These are phyloP conservation scores for Archaeoteleia sp. DNA, from an alignment of 2,888 invertebrate genomes.

Conservation along the genomic window DNA sequence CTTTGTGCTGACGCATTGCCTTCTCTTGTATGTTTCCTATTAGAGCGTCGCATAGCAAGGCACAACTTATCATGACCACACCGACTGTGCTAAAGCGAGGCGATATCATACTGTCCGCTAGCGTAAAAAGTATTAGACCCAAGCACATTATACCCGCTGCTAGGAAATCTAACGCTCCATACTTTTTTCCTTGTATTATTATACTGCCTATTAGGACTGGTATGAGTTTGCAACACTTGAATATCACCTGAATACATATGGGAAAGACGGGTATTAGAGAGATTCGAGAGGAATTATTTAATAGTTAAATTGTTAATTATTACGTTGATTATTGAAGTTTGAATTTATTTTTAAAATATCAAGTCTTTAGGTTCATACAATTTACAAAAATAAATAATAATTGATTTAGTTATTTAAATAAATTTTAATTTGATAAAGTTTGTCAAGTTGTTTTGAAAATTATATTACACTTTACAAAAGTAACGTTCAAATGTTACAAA, in stretches of 20 bases:
- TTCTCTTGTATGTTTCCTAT: conserved; percentile 99
- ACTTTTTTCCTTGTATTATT: conserved; percentile 91
- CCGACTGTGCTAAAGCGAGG: conserved; percentile 85
- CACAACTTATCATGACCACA: conserved; percentile 86
- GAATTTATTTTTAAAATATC: conserved; percentile 3
- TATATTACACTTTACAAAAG: too few species aligned
- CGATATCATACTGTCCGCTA: conserved; percentile 85
- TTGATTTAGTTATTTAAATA: too few species aligned
- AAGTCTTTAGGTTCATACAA: too few species aligned
- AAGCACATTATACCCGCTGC: conserved; percentile 92
- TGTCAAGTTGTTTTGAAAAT: too few species aligned
- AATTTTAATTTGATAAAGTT: too few species aligned
- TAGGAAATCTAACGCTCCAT: conserved; percentile 87
- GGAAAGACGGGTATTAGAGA: not conserved
- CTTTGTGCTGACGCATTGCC: conserved; percentile 89
- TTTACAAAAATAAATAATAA: too few species aligned
- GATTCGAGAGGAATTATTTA: not conserved
- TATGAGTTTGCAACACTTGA: conserved; percentile 97
- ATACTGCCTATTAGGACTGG: conserved; percentile 97
- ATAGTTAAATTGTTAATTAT: not conserved
- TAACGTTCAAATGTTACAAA: too few species aligned
- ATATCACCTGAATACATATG: conserved; percentile 81
- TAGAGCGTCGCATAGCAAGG: conserved; percentile 93
- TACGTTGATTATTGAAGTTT: too few species aligned
- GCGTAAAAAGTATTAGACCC: conserved; percentile 92